Evolutionary conservation across 2,797 vertebrate species (phyloP).

Genomic region (Oreonectes daqikongensis): DNA sequence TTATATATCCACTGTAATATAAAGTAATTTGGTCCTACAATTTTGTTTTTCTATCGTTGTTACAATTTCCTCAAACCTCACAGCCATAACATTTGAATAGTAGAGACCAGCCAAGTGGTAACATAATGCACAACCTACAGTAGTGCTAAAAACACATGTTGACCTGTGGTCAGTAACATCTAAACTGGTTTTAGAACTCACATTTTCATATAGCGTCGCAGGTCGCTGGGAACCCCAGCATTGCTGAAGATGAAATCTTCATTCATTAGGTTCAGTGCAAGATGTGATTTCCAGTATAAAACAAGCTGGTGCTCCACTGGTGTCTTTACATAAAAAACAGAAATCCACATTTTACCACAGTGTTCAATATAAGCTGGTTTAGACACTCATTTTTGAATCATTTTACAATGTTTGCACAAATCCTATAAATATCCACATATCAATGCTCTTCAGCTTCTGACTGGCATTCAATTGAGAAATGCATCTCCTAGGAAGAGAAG

Average conservation of each 20-base stretch:
- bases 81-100: too few species aligned
- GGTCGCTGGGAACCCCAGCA: conserved; percentile 88
- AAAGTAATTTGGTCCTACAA: too few species aligned
- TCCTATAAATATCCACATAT: too few species aligned
- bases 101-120: too few species aligned
- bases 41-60: too few species aligned
- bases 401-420: too few species aligned
- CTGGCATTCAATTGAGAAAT: neutral
- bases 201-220: conserved; percentile 94
- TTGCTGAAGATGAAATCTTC: conserved; percentile 92
- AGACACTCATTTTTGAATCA: too few species aligned
- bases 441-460: too few species aligned
- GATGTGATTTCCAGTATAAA: conserved; percentile 88
- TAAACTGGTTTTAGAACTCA: conserved; percentile 67
- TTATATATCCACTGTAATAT: too few species aligned
- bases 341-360: neutral
- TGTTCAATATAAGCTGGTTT: neutral
- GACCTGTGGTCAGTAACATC: neutral
- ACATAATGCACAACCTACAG: too few species aligned
- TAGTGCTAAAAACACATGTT: too few species aligned
- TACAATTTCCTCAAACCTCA: too few species aligned
- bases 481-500: neutral
- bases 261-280: conserved; percentile 90
- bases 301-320: conserved; percentile 66
- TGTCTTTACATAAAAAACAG: conserved; percentile 32